Conservation (phyloP, 2,888 invertebrate species). For the Sphecodes monilicornis region DNA sequence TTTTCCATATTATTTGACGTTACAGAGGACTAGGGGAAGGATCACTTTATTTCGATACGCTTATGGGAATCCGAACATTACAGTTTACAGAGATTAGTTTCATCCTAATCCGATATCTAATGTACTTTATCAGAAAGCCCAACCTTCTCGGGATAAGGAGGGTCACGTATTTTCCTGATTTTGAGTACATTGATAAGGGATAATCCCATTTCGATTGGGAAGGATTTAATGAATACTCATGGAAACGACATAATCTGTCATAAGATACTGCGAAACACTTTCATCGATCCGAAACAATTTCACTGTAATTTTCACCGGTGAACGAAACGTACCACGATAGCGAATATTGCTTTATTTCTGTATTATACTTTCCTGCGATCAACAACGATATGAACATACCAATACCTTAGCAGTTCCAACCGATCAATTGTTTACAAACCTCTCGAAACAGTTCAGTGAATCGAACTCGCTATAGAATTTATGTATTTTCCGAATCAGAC, state of each 20-base stretch:
- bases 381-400: not conserved
- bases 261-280: not conserved
- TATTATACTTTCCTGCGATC: constrained; percentile 6
- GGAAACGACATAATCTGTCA: constrained; percentile 7
- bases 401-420: constrained; percentile 18
- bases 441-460: constrained; percentile 14
- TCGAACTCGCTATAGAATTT: constrained; percentile 28
- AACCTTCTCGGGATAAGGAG: not conserved
- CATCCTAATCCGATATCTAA: constrained; percentile 17
- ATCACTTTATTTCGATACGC: not conserved
- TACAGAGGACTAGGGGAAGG: not conserved
- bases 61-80: not conserved
- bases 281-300: not conserved
- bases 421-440: constrained; percentile 38
- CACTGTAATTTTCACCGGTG: not conserved
- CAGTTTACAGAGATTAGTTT: constrained; percentile 9
- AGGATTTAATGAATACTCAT: constrained; percentile 1
- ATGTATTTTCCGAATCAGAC: constrained; percentile 21
- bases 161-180: constrained; percentile 20
- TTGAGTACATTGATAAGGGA: constrained; percentile 14
- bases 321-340: constrained; percentile 8
- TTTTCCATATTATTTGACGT: too few species aligned
- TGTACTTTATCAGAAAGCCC: constrained; percentile 4
- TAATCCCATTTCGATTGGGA: constrained; percentile 8
- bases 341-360: not conserved